Conservation (phyloP, 2,888 invertebrate species). For the Drosophila colorata region DNA sequence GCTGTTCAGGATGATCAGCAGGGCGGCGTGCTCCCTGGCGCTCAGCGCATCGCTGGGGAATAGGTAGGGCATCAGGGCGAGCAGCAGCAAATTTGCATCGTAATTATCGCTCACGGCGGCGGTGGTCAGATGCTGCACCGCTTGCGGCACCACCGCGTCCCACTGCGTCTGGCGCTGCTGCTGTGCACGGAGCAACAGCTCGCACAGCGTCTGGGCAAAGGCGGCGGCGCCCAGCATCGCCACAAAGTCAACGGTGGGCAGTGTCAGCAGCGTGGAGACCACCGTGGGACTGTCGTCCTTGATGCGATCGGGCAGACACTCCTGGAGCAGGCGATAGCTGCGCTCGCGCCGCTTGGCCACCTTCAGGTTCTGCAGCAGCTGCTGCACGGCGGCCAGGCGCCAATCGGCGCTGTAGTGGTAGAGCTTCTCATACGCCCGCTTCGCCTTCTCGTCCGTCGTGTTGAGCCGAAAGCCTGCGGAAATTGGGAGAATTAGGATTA, state of each 20-base stretch:
- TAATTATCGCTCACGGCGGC: slow-evolving; percentile 84
- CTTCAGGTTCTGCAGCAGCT: slow-evolving; percentile 87
- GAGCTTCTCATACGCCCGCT: slow-evolving; percentile 89
- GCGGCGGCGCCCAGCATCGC: slow-evolving; percentile 85
- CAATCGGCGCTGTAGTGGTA: slow-evolving; percentile 90
- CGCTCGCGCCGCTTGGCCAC: slow-evolving; percentile 83
- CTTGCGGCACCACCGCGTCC: slow-evolving; percentile 83
- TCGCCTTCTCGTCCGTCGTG: slow-evolving; percentile 86
- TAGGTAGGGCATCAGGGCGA: slow-evolving; percentile 79
- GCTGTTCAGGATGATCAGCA: slow-evolving; percentile 69
- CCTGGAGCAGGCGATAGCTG: slow-evolving; percentile 87
- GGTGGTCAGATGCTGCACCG: slow-evolving; percentile 86
- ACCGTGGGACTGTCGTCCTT: slow-evolving; percentile 89
- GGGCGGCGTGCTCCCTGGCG: slow-evolving; percentile 46
- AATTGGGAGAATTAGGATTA: not conserved
- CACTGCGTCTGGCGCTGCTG: slow-evolving; percentile 84
- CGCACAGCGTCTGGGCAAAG: slow-evolving; percentile 86
- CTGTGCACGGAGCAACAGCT: slow-evolving; percentile 86
- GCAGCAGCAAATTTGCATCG: slow-evolving; percentile 75
- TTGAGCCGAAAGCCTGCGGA: slow-evolving; percentile 86
- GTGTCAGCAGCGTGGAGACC: slow-evolving; percentile 87
- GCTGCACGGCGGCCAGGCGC: slow-evolving; percentile 89
- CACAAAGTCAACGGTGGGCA: slow-evolving; percentile 83
- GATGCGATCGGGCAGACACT: slow-evolving; percentile 88
- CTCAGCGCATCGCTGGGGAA: slow-evolving; percentile 65